phyloP scores from a whole-genome alignment of 2,797 vertebrate species.

The Acrossocheilus wenchowensis region DNA sequence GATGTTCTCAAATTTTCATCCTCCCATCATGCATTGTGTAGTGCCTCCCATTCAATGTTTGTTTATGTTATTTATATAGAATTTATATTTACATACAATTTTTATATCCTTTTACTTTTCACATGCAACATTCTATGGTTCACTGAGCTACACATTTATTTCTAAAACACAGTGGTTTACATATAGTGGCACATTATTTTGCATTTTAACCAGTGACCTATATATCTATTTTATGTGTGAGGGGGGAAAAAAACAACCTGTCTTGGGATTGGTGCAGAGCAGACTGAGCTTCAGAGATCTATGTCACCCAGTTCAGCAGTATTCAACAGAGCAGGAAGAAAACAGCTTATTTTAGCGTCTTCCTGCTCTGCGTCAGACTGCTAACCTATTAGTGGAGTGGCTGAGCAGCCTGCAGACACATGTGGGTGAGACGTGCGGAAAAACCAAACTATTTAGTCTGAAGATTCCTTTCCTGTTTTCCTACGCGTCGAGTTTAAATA shows the following conservation, averaged over 20 bases:
- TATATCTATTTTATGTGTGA: slow-evolving; percentile 18
- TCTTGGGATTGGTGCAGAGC: neutral
- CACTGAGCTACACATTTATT: neutral
- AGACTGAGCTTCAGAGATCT: slow-evolving; percentile 16
- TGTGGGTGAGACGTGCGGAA: slow-evolving; percentile 50
- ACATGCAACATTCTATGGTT: neutral
- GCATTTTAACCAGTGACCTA: slow-evolving; percentile 4
- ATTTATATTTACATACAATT: neutral
- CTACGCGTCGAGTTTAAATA: slow-evolving; percentile 13
- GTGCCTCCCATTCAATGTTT: neutral
- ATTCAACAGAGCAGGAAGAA: neutral
- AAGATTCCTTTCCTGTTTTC: slow-evolving; percentile 58
- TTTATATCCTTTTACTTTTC: neutral
- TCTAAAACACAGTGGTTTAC: neutral
- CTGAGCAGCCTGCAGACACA: slow-evolving; percentile 48
- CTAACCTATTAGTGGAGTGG: slow-evolving; percentile 14
- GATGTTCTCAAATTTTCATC: neutral
- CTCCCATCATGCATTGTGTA: neutral
- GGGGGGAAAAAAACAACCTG: neutral
- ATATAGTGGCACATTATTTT: neutral
- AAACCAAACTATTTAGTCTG: slow-evolving; percentile 58
- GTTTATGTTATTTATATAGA: neutral
- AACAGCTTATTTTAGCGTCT: slow-evolving; percentile 31
- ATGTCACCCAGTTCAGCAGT: slow-evolving; percentile 24
- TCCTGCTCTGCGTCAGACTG: slow-evolving; percentile 1